Evolutionary conservation across 92 coral and sea anemone species (phyloP).

Genomic region (Phenganax subtilis): DNA sequence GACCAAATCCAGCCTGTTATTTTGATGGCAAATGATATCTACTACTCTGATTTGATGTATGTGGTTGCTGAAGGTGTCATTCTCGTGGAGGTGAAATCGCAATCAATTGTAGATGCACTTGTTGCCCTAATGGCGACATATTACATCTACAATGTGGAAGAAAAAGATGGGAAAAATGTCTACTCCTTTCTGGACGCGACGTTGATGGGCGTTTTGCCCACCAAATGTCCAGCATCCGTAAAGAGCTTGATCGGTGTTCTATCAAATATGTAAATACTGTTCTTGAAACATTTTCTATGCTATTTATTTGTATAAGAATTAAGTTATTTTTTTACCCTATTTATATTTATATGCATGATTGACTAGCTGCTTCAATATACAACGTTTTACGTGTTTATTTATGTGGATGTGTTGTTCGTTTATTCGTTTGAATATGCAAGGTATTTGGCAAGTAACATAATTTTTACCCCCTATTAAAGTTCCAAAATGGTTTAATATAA

Average conservation of each 20-base stretch:
- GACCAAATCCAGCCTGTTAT: constrained; percentile 9
- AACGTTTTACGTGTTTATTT: too few relatives aligned
- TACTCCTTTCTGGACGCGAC: constrained; percentile 30
- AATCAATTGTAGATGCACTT: constrained; percentile 25
- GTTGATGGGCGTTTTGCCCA: constrained; percentile 27
- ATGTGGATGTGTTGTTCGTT: not conserved
- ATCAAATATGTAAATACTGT: not conserved
- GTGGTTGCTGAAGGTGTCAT: constrained; percentile 31
- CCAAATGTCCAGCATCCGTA: constrained; percentile 37
- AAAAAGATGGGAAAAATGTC: constrained; percentile 25
- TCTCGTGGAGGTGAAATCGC: not conserved
- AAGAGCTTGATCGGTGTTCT: constrained; percentile 26
- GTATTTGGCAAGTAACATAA: not conserved
- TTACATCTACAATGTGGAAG: constrained; percentile 19
- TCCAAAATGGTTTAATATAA: too few relatives aligned
- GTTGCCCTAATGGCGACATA: constrained; percentile 22
- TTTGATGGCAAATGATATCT: constrained; percentile 7
- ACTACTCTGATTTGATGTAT: constrained; percentile 24
- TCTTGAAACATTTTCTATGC: not conserved
- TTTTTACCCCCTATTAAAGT: too few relatives aligned
- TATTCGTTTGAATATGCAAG: not conserved
- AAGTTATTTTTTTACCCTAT: too few relatives aligned
- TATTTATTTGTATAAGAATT: too few relatives aligned
- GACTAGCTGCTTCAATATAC: too few relatives aligned
- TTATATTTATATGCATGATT: too few relatives aligned